Conservation (phyloP, 2,797 vertebrate species). For the Salarias fasciatus region DNA sequence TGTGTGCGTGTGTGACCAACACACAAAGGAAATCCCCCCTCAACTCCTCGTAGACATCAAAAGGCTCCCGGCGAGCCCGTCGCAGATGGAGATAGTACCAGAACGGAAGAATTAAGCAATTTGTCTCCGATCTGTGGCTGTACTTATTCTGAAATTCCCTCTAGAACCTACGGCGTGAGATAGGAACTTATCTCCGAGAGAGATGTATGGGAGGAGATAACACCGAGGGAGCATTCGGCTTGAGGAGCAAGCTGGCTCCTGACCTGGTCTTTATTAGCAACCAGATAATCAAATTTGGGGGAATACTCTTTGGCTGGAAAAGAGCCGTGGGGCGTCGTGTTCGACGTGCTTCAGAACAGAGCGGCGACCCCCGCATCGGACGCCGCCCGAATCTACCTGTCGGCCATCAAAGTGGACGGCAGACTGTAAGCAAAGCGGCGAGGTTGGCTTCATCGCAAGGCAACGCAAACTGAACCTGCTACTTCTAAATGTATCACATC, state of each 20-base stretch:
- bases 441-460: slow-evolving; percentile 45
- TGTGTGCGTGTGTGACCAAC: slow-evolving; percentile 25
- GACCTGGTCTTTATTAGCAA: slow-evolving; percentile 94
- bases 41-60: slow-evolving; percentile 54
- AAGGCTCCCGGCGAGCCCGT: slow-evolving; percentile 42
- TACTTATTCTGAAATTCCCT: slow-evolving; percentile 64
- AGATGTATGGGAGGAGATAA: slow-evolving; percentile 66
- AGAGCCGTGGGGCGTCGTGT: slow-evolving; percentile 79
- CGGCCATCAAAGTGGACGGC: slow-evolving; percentile 36
- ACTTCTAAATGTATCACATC: slow-evolving; percentile 71
- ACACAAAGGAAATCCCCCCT: slow-evolving; percentile 58
- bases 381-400: slow-evolving; percentile 37
- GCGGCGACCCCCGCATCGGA: neutral
- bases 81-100: slow-evolving; percentile 61
- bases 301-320: slow-evolving; percentile 86
- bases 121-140: slow-evolving; percentile 72
- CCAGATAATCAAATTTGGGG: slow-evolving; percentile 94
- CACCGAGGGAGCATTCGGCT: slow-evolving; percentile 48
- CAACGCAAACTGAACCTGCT: slow-evolving; percentile 54
- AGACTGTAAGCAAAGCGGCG: slow-evolving; percentile 40
- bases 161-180: slow-evolving; percentile 59
- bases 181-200: slow-evolving; percentile 64
- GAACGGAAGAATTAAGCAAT: slow-evolving; percentile 75
- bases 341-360: slow-evolving; percentile 60
- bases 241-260: slow-evolving; percentile 77